Percentiles rank a stretch among this genome's conserved stretches.
Conservation (phyloP, 2,113 vertebrate genomes). For the Grammatotria lemairii region DNA sequence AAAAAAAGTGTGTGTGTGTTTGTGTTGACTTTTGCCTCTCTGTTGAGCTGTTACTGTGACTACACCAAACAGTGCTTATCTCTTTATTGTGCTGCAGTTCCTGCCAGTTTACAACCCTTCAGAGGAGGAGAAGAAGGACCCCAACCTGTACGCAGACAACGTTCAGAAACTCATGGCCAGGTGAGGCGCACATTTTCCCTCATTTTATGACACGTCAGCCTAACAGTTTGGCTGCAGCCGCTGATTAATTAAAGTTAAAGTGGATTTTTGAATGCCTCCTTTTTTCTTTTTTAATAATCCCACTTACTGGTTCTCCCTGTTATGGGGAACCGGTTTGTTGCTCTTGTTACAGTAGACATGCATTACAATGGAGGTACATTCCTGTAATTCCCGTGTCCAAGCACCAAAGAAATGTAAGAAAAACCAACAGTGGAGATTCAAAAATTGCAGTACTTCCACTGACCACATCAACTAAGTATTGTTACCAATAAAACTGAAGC, state of each 20-base stretch:
- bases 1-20: background rate
- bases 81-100: constrained; percentile 63
- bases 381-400: background rate
- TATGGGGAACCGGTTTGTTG: background rate
- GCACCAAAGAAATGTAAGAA: background rate
- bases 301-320: background rate
- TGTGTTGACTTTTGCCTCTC: background rate
- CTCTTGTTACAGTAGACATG: background rate
- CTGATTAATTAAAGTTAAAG: background rate
- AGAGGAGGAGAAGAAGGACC: constrained; percentile 74
- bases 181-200: constrained; percentile 56
- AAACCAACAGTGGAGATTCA: background rate
- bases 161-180: constrained; percentile 84
- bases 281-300: accelerated
- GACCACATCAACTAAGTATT: background rate
- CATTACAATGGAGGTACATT: background rate
- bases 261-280: background rate
- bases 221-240: background rate
- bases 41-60: background rate
- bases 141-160: constrained; percentile 81
- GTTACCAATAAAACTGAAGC: background rate
- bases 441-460: background rate
- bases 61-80: background rate
- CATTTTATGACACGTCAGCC: background rate
- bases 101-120: constrained; percentile 83